Conservation (phyloP, 2,888 invertebrate species). For the Cylindroiulus punctatus region DNA sequence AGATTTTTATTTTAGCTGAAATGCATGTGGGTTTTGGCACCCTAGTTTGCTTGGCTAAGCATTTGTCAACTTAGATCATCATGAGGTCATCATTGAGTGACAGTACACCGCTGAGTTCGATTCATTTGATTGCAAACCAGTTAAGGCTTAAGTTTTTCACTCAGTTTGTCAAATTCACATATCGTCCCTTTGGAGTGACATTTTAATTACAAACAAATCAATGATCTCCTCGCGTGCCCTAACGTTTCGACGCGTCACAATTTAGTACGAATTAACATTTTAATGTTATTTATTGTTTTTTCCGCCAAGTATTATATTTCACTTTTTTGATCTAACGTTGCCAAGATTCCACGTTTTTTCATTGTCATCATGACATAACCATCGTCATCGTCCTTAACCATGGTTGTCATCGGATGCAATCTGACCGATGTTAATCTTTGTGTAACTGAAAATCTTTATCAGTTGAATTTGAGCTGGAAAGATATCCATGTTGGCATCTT, state of each 20-base stretch:
- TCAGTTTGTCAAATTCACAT: background rate
- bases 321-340: conserved; percentile 27
- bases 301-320: background rate
- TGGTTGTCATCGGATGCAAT: background rate
- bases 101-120: too few relatives aligned
- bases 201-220: background rate
- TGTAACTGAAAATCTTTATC: too few relatives aligned
- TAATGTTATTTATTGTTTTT: conserved; percentile 13
- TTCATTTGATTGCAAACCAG: too few relatives aligned
- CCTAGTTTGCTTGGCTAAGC: background rate
- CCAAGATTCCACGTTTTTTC: background rate
- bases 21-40: background rate
- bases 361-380: background rate
- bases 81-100: too few relatives aligned
- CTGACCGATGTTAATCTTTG: too few relatives aligned
- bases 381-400: conserved; percentile 24
- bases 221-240: background rate
- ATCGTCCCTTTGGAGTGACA: background rate
- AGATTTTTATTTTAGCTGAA: background rate
- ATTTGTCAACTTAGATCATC: background rate
- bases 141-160: background rate
- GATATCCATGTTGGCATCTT: too few relatives aligned
- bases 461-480: too few relatives aligned
- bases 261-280: background rate
- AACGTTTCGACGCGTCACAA: background rate